A percentile compares a stretch with the other conserved stretches of the same genome.
Evolutionary conservation across 2,113 vertebrate genomes (phyloP).

Genomic region (Cyrtonyx montezumae): DNA sequence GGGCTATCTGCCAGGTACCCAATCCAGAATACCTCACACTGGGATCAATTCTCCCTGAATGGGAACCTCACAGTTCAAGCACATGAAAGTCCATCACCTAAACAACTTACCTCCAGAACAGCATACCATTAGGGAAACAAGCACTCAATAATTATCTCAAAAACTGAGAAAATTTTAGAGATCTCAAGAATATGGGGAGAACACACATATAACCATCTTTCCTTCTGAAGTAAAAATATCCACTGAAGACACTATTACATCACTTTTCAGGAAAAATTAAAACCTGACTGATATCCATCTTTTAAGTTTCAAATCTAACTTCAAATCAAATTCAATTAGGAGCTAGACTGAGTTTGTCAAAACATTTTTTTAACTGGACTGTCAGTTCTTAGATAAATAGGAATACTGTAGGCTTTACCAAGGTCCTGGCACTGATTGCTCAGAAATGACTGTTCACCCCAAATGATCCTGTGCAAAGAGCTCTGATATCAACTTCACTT

Average conservation of each 20-base stretch:
- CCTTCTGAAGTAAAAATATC: not conserved
- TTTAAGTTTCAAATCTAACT: not conserved
- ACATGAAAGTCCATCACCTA: not conserved
- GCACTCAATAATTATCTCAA: not conserved
- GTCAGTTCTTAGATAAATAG: not conserved
- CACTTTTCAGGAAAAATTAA: not conserved
- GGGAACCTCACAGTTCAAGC: not conserved
- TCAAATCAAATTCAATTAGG: not conserved
- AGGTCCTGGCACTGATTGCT: not conserved
- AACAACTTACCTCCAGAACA: not conserved
- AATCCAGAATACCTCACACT: not conserved
- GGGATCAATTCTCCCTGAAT: not conserved
- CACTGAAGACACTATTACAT: not conserved
- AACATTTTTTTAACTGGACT: not conserved
- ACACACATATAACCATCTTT: not conserved
- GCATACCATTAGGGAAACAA: not conserved
- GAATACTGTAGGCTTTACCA: not conserved
- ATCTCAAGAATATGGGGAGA: not conserved
- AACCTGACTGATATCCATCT: not conserved
- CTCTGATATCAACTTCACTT: not conserved
- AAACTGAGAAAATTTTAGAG: not conserved
- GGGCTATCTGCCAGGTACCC: not conserved
- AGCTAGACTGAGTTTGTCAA: not conserved
- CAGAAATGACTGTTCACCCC: accelerated
- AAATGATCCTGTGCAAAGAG: not conserved